These are phyloP conservation scores for Cotesia vestalis DNA, from an alignment of 1,140 invertebrate genomes.

Conservation along the genomic window DNA sequence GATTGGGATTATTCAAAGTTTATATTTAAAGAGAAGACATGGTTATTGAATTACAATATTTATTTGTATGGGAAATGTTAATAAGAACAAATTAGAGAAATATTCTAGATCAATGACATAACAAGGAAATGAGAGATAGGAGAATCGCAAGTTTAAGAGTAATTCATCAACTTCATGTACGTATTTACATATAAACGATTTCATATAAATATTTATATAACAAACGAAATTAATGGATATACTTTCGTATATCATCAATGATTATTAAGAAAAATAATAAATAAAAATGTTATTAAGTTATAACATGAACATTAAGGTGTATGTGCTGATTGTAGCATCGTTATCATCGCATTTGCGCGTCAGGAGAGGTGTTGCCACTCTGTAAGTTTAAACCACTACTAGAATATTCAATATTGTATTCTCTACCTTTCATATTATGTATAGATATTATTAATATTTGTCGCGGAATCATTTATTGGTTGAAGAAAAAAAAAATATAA, in stretches of 20 bases:
- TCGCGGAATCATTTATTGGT: conserved; percentile 14
- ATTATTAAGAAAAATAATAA: background rate
- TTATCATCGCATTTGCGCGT: conserved; percentile 64
- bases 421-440: conserved; percentile 57
- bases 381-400: conserved; percentile 65
- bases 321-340: conserved; percentile 65
- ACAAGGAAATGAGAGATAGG: conserved; percentile 14
- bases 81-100: too few species aligned
- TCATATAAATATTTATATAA: conserved; percentile 3
- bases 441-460: conserved; percentile 44
- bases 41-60: background rate
- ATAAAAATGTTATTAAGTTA: conserved; percentile 28
- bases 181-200: conserved; percentile 24
- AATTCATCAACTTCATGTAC: conserved; percentile 4
- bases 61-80: too few species aligned
- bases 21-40: too few species aligned
- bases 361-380: conserved; percentile 65
- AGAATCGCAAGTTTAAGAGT: conserved; percentile 9
- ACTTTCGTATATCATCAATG: too few species aligned
- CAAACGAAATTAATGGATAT: too few species aligned
- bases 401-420: conserved; percentile 39
- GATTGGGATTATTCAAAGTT: too few species aligned
- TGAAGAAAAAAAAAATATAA: background rate
- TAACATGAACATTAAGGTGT: conserved; percentile 62
- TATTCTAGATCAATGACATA: background rate